Evolutionary conservation across 1,140 invertebrate species (phyloP), one percentile per base, ranked within the genome.

Genomic region (Trichomalopsis sarcophagae): DNA sequence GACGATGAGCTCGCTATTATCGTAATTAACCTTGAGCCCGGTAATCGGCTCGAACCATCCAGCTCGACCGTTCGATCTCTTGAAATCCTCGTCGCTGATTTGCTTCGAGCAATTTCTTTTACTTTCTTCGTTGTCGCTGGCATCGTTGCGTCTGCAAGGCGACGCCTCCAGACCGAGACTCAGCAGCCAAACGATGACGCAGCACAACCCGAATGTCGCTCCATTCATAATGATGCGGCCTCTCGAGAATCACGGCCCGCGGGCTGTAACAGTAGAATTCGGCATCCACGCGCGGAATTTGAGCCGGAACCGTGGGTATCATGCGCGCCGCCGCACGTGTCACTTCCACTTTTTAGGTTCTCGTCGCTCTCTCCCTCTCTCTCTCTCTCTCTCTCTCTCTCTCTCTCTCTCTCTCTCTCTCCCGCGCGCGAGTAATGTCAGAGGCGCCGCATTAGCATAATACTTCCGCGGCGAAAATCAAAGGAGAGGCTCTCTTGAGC

Each of bases 141-240:
- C 17, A n/a, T 44, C 36, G 11, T 44, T 44, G 44, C 47, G 13
- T 11, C 10, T 76, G 3, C n/a, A 73, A 2, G 81, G 23, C 4
- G 47, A 55, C 5, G 82, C 27, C 27, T 50, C 76, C 1, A n/a
- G 27, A 9, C 33, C 11, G 17, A 55, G 23, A 3, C 14, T 62
- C 66, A 27, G n/a, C 27, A 11, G 17, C 1, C 82, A 47, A 6
- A 33, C 17, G 68, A 84, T 71, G 82, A 78, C 23, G 44, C 62
- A 84, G 82, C 76, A 78, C 27, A 79, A 14, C n/a, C 40, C 30
- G 10, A 73, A 78, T 33, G 17, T 71, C n/a, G 21, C 47, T 13
- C 77, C 77, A 66, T 80, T 55, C 83, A 84, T 84, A 84, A 27
- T 27, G 77, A 68, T 33, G 2, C 27, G 27, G 21, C 50, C 62